A percentile compares a stretch with the other conserved stretches of the same genome.
Evolutionary conservation across 2,113 vertebrate species (phyloP).

Genomic region (Embiotoca jacksoni): DNA sequence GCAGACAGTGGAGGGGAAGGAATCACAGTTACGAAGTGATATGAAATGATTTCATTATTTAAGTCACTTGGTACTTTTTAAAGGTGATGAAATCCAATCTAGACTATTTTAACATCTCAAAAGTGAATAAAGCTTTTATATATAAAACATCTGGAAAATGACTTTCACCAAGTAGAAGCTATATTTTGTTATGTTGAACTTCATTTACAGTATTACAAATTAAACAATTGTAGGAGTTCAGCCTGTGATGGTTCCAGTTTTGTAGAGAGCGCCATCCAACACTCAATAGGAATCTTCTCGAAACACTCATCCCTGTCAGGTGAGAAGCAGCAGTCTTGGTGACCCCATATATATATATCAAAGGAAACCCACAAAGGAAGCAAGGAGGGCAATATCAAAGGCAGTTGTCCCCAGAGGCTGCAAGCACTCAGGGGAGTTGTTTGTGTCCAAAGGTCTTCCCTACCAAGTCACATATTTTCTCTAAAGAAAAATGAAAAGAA

Average conservation of each 20-base stretch:
- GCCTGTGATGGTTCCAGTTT: background rate
- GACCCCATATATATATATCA: slow-evolving; percentile 28
- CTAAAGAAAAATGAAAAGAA: slow-evolving; percentile 3
- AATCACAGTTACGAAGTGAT: background rate
- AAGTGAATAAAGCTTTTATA: background rate
- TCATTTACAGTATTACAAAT: no score
- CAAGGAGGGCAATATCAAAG: slow-evolving; percentile 35
- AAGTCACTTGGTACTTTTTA: background rate
- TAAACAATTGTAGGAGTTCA: no score
- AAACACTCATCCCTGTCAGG: background rate
- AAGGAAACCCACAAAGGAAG: slow-evolving; percentile 19
- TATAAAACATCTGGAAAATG: no score
- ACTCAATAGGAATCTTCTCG: background rate
- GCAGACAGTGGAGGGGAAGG: background rate
- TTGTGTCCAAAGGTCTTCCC: slow-evolving; percentile 4
- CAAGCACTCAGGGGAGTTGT: background rate
- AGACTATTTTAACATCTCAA: background rate
- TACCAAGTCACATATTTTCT: background rate
- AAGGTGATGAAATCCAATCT: background rate
- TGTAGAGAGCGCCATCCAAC: background rate
- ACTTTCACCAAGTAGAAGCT: background rate
- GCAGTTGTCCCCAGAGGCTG: slow-evolving; percentile 1
- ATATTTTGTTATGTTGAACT: background rate
- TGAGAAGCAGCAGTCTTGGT: slow-evolving; percentile 17
- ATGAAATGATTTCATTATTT: background rate